Percentiles rank a stretch among this genome's conserved stretches.
phyloP scores from a whole-genome alignment of 2,888 invertebrate genomes.

The Andrena haemorrhoa region DNA sequence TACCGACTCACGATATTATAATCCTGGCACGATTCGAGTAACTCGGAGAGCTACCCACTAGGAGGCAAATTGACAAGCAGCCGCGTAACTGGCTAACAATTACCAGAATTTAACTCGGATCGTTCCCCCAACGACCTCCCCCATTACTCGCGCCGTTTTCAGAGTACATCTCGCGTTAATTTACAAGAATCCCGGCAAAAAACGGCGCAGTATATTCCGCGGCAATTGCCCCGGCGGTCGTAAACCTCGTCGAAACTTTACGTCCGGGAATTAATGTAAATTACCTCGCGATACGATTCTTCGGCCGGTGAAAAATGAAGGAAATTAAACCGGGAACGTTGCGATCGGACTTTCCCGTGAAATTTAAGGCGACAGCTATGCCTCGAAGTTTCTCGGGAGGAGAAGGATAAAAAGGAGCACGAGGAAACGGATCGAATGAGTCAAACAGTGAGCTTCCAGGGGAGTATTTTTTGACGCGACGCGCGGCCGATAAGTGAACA shows the following conservation, averaged over 20 bases:
- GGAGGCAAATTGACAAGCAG: no score
- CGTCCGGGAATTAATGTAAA: conserved; percentile 29
- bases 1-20: no score
- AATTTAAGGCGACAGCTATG: conserved; percentile 15
- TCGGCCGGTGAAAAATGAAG: not conserved
- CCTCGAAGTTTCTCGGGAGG: not conserved
- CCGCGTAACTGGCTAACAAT: not conserved
- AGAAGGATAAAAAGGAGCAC: not conserved
- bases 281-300: not conserved
- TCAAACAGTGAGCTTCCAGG: no score
- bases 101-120: conserved; percentile 1
- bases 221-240: conserved; percentile 32
- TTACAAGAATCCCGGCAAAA: not conserved
- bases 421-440: not conserved
- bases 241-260: conserved; percentile 27
- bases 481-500: conserved; percentile 31
- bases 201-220: conserved; percentile 29
- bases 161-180: not conserved
- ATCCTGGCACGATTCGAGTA: not conserved
- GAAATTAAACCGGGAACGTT: conserved; percentile 12
- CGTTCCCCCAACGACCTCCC: not conserved
- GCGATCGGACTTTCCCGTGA: not conserved
- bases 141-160: conserved; percentile 11
- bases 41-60: no score
- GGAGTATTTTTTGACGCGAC: conserved; percentile 19